phyloP scores from a whole-genome alignment of 2,113 vertebrate genomes.

The Azemiops feae region DNA sequence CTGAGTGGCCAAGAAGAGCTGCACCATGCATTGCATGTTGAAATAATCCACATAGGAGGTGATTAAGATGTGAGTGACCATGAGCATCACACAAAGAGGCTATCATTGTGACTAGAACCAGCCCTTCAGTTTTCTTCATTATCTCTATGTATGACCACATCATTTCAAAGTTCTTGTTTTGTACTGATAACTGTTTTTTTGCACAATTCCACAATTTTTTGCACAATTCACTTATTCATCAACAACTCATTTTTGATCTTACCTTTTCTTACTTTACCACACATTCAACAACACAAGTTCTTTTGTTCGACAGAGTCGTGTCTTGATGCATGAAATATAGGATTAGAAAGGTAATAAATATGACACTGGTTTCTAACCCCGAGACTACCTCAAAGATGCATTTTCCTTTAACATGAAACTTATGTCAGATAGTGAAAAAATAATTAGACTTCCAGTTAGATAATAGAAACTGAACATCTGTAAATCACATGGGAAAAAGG shows the following conservation, averaged over 20 bases:
- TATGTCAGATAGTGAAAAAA: neutral
- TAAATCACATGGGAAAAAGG: neutral
- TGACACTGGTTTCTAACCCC: neutral
- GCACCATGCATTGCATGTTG: neutral
- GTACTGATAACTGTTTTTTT: neutral
- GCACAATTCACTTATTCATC: neutral
- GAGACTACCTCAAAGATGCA: neutral
- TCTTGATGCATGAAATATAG: neutral
- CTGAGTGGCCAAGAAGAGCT: neutral
- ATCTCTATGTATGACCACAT: neutral
- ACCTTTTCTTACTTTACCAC: neutral
- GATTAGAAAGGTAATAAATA: neutral
- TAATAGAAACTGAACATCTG: neutral
- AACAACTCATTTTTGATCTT: neutral
- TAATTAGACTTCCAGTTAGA: neutral
- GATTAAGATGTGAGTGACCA: neutral
- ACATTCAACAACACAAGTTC: neutral
- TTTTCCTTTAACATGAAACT: neutral
- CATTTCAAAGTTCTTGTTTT: neutral
- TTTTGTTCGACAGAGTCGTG: neutral
- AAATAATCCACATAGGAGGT: neutral
- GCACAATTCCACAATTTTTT: no score
- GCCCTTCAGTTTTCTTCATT: neutral
- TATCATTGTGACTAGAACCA: neutral
- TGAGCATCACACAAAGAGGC: no score